phyloP scores from a whole-genome alignment of 2,888 invertebrate genomes.

The Globia sparganii region DNA sequence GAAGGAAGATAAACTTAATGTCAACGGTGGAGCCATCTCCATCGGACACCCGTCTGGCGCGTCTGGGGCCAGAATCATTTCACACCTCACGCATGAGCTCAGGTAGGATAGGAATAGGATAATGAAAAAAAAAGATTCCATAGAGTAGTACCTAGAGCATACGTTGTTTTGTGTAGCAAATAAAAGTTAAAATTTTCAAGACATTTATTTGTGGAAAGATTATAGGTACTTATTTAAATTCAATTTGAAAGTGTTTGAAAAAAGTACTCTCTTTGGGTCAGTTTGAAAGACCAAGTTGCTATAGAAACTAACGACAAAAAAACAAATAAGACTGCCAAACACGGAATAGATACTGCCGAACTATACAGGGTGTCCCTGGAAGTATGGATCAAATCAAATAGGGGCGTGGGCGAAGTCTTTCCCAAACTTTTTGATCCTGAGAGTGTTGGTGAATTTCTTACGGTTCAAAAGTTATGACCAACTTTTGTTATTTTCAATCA shows the following conservation, averaged over 20 bases:
- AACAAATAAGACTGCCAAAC: background rate
- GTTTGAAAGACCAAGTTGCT: background rate
- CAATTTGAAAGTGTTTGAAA: background rate
- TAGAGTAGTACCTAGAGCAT: background rate
- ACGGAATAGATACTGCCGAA: too few species aligned
- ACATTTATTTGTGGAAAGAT: background rate
- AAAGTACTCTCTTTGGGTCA: too few species aligned
- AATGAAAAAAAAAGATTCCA: background rate
- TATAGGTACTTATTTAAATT: background rate
- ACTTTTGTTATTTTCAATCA: too few species aligned
- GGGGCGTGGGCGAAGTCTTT: too few species aligned
- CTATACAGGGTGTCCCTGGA: too few species aligned
- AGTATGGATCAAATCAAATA: too few species aligned
- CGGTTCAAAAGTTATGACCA: too few species aligned
- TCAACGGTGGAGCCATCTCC: conserved; percentile 98
- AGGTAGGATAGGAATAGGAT: conserved; percentile 9
- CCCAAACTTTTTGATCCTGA: too few species aligned
- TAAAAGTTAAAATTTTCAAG: background rate
- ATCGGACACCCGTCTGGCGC: conserved; percentile 99
- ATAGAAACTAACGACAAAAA: background rate
- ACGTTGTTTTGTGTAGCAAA: background rate
- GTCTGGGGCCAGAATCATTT: conserved; percentile 93
- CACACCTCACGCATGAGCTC: conserved; percentile 35
- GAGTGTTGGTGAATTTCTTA: too few species aligned
- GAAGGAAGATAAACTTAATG: conserved; percentile 96